phyloP scores from a whole-genome alignment of 2,888 invertebrate species.

The Argyra leucocephala region DNA sequence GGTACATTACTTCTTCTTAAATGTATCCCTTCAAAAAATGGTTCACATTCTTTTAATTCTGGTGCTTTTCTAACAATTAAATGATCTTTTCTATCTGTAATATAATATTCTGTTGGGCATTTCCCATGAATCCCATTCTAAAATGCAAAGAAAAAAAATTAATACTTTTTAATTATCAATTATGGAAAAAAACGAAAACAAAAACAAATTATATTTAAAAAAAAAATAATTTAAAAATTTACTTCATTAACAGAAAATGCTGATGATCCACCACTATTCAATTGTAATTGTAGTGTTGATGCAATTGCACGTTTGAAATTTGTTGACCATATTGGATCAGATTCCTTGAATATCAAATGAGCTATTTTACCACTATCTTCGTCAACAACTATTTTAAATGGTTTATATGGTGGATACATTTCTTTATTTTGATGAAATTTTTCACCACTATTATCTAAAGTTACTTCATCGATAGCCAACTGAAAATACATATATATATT shows the following conservation, averaged over 20 bases:
- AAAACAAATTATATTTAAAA: background rate
- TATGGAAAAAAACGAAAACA: slow-evolving; percentile 20
- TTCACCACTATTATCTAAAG: slow-evolving; percentile 41
- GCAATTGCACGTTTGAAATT: slow-evolving; percentile 60
- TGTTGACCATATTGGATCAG: slow-evolving; percentile 55
- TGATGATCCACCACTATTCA: slow-evolving; percentile 34
- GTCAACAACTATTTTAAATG: slow-evolving; percentile 37
- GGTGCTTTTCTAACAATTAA: slow-evolving; percentile 42
- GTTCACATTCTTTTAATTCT: slow-evolving; percentile 39
- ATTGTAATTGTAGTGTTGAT: slow-evolving; percentile 54
- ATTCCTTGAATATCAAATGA: slow-evolving; percentile 40
- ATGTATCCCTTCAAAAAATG: slow-evolving; percentile 41
- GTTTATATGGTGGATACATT: slow-evolving; percentile 43
- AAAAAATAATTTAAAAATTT: slow-evolving; percentile 18
- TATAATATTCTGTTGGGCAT: slow-evolving; percentile 46
- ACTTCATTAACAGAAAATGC: slow-evolving; percentile 44
- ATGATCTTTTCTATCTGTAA: slow-evolving; percentile 40
- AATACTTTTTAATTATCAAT: slow-evolving; percentile 21
- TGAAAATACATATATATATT: too few relatives aligned
- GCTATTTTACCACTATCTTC: slow-evolving; percentile 30
- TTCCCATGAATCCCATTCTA: slow-evolving; percentile 52
- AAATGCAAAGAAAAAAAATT: slow-evolving; percentile 19
- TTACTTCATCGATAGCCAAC: slow-evolving; percentile 42
- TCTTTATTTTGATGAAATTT: slow-evolving; percentile 43
- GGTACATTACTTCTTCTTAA: slow-evolving; percentile 42